These are phyloP conservation scores for Sinocyclocheilus anshuiensis DNA, from an alignment of 2,113 vertebrate species.

Conservation along the genomic window DNA sequence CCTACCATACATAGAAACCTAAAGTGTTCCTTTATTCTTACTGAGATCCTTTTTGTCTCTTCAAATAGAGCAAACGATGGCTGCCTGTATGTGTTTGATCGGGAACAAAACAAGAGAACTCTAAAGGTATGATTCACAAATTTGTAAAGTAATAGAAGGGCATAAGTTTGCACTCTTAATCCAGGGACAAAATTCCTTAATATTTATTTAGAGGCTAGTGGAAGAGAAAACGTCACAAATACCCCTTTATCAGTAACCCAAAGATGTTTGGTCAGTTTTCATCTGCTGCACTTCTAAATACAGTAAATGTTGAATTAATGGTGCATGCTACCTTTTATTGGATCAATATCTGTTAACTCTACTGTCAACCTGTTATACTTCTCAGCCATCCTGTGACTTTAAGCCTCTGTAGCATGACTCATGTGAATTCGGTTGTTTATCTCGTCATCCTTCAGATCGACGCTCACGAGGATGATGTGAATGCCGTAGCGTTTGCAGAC, in stretches of 20 bases:
- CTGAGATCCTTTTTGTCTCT: slow-evolving; percentile 13
- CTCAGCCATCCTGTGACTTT: background rate
- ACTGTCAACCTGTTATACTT: background rate
- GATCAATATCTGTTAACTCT: background rate
- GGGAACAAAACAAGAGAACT: slow-evolving; percentile 87
- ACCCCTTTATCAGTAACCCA: background rate
- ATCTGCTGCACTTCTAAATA: background rate
- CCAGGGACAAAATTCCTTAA: background rate
- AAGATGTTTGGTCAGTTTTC: background rate
- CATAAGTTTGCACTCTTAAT: background rate
- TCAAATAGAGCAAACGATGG: slow-evolving; percentile 85
- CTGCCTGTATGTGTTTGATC: slow-evolving; percentile 89
- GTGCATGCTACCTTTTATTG: background rate
- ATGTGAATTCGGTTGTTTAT: background rate
- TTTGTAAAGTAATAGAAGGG: background rate
- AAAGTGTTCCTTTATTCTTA: background rate
- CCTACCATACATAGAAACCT: background rate
- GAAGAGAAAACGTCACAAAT: background rate
- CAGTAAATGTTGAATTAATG: background rate
- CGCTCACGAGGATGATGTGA: slow-evolving; percentile 91
- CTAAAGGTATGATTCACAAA: slow-evolving; percentile 79
- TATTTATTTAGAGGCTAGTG: background rate
- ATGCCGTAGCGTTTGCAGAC: slow-evolving; percentile 89
- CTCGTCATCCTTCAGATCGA: slow-evolving; percentile 76
- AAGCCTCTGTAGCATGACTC: background rate